Evolutionary conservation across 2,797 vertebrate genomes (phyloP).

Genomic region (Chelidonichthys spinosus): DNA sequence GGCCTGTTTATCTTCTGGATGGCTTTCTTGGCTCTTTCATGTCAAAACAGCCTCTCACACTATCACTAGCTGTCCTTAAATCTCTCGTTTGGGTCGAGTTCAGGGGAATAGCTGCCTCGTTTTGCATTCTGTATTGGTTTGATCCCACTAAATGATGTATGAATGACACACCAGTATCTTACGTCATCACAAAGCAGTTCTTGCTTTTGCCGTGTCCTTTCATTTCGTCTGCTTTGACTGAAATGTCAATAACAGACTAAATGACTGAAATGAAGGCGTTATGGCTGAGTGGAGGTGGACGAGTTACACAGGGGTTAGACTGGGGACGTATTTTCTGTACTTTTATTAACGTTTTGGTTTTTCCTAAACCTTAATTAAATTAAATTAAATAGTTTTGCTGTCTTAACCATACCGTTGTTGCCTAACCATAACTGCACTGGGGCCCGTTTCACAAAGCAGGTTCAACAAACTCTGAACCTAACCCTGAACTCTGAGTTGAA

Average conservation of each 20-base stretch:
- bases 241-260: too few species aligned
- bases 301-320: too few species aligned
- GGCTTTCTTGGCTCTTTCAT: constrained; percentile 55
- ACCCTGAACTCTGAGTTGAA: too few species aligned
- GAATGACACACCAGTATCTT: background rate
- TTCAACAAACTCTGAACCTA: too few species aligned
- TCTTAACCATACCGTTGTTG: too few species aligned
- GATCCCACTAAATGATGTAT: background rate
- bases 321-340: background rate
- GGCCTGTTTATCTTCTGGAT: constrained; percentile 63
- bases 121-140: background rate
- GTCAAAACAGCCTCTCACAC: constrained; percentile 55
- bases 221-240: background rate
- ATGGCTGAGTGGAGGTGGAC: background rate
- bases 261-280: too few species aligned
- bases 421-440: too few species aligned
- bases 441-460: too few species aligned
- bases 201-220: background rate
- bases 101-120: constrained; percentile 5
- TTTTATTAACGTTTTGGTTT: background rate
- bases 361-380: background rate
- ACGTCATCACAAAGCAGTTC: background rate
- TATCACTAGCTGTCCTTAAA: constrained; percentile 20
- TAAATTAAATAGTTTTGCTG: too few species aligned
- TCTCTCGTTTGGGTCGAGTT: background rate